These are phyloP conservation scores for Drosophila willistoni DNA, from an alignment of 1,140 invertebrate species.

Conservation along the genomic window DNA sequence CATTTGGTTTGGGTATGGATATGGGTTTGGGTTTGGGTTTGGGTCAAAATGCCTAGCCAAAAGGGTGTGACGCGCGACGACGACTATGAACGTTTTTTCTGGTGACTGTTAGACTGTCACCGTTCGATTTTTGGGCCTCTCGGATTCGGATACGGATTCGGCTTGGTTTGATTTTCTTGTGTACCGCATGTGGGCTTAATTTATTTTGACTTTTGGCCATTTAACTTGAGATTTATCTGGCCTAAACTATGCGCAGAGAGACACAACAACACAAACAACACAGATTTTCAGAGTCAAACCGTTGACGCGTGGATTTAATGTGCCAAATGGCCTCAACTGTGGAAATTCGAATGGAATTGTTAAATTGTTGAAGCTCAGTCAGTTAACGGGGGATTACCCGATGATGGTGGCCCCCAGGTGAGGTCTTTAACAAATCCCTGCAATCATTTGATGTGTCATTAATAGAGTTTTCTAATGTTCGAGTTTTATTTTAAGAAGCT, in stretches of 20 bases:
- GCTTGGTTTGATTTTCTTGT: conserved; percentile 39
- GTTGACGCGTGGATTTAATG: conserved; percentile 79
- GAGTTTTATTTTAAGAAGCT: too few species aligned
- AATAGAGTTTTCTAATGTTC: too few species aligned
- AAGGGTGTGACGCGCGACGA: conserved; percentile 69
- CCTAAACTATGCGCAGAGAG: conserved; percentile 71
- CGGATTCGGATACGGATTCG: conserved; percentile 36
- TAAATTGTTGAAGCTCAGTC: background rate
- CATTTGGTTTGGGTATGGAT: conserved; percentile 39
- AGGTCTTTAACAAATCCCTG: too few species aligned
- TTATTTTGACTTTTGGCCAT: conserved; percentile 82
- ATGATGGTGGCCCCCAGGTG: background rate
- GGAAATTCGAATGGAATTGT: background rate
- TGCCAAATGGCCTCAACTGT: conserved; percentile 69
- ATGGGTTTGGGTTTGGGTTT: conserved; percentile 31
- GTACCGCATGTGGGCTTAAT: conserved; percentile 76
- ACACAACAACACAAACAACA: conserved; percentile 4
- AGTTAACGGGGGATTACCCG: background rate
- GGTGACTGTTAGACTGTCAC: conserved; percentile 61
- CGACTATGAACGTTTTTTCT: conserved; percentile 54
- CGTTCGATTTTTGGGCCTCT: conserved; percentile 34
- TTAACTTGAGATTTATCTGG: conserved; percentile 80
- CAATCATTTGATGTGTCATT: too few species aligned
- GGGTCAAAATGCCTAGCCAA: conserved; percentile 78
- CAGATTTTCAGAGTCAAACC: conserved; percentile 58